These are phyloP conservation scores for Cryptotermes secundus DNA, from an alignment of 1,140 invertebrate genomes.

Conservation along the genomic window DNA sequence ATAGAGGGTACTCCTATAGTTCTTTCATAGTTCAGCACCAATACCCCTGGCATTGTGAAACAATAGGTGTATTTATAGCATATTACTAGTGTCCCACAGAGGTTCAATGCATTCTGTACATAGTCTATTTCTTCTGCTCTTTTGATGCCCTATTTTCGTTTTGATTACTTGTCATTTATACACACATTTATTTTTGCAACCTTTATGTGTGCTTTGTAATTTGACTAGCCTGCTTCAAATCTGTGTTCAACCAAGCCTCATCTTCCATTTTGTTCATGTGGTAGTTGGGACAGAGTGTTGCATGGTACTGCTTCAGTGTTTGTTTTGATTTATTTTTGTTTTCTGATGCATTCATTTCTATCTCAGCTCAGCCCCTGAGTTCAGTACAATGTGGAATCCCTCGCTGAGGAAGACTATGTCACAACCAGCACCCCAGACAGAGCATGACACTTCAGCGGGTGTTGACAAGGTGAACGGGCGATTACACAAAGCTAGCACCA, in stretches of 20 bases:
- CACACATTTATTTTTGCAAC: constrained; percentile 3
- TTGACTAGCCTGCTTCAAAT: constrained; percentile 3
- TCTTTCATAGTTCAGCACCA: not conserved
- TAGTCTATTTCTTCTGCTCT: constrained; percentile 27
- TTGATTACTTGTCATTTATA: not conserved
- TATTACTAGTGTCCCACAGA: not conserved
- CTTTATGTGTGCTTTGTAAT: not conserved
- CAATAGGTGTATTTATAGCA: not conserved
- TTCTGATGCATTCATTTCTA: constrained; percentile 38
- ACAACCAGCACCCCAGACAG: constrained; percentile 41
- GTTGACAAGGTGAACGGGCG: constrained; percentile 17
- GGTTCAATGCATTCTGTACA: constrained; percentile 20
- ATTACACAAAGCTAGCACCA: constrained; percentile 25
- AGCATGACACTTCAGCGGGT: not conserved
- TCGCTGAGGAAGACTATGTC: constrained; percentile 50
- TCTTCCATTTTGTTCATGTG: not conserved
- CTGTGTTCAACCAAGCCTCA: not conserved
- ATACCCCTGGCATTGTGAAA: not conserved
- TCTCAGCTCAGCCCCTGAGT: constrained; percentile 48
- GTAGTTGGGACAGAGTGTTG: not conserved
- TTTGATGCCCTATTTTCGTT: not conserved
- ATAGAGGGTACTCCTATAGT: constrained; percentile 15
- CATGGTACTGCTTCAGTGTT: not conserved
- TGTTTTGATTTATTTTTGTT: constrained; percentile 29
- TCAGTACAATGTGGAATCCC: constrained; percentile 45